Evolutionary conservation across 1,140 invertebrate species (phyloP), one percentile per base, ranked within the genome.

Genomic region (Drosophila pachea): DNA sequence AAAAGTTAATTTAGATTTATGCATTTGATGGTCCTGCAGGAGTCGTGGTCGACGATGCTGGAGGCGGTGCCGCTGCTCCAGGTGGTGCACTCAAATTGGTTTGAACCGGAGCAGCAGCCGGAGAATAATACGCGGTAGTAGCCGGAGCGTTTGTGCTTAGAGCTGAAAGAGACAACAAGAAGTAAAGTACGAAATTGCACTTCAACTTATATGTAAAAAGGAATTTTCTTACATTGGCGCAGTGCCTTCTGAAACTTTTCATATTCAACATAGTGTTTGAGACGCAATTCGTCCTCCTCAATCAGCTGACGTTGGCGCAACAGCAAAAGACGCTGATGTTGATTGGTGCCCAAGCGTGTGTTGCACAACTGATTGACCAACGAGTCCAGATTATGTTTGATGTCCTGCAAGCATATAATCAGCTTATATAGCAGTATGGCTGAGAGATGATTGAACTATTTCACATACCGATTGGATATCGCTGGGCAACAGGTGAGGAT

Each of bases 231-330:
- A 88, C 87, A 78, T 86, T 88, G 87, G 56, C 88, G 79, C 22
- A 89, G 61, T 12, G 86, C 76, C 61, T 89, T 89, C 40, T 89
- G 87, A 50, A 89, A 89, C 61, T 89, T 89, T 67, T 89, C 89
- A 42, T 88, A 89, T 78, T 89, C 89, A 54, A 89, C 89, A 68
- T 87, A 89, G 42, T 89, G 89, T 35, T 89, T 89, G 7, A 89
- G 65, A 6, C 89, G 77, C 53, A 89, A 52, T 55, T 89, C 89
- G 65, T 89, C 88, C 60, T 89, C 89, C 74, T 89, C 89, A 35
- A 89, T 89, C 14, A 89, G 74, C 59, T 89, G 89, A 32, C 89
- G 86, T 58, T 89, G 89, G n/a, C 89, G 74, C 38, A 89, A 55
- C 6, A 89, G 68, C 47, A 89, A 53, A 33, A 89, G 66, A 36